Conservation (phyloP, 1,140 invertebrate species). For the Nasonia vitripennis region DNA sequence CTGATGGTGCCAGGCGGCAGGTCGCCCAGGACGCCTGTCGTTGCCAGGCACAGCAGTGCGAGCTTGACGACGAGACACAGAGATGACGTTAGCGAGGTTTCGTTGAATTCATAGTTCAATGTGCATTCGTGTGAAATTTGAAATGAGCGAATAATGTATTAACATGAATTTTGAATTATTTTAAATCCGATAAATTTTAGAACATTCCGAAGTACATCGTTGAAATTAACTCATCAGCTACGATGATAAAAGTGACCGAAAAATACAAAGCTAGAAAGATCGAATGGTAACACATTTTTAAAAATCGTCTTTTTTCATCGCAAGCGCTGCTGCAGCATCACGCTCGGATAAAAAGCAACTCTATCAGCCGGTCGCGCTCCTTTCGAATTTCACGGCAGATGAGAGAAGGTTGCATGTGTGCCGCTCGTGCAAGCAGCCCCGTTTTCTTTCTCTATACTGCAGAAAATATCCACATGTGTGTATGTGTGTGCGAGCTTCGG, state of each 20-base stretch:
- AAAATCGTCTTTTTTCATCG: neutral
- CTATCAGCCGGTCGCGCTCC: conserved; percentile 14
- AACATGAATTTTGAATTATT: too few species aligned
- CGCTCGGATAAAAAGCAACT: conserved; percentile 13
- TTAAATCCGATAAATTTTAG: too few species aligned
- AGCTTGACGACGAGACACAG: conserved; percentile 54
- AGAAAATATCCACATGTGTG: neutral
- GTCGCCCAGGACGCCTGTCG: conserved; percentile 66
- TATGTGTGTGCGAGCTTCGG: neutral
- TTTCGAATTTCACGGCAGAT: conserved; percentile 37
- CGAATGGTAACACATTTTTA: too few species aligned
- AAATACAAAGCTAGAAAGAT: too few species aligned
- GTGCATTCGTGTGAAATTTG: too few species aligned
- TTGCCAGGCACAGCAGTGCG: conserved; percentile 70
- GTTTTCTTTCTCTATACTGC: neutral
- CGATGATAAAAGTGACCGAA: too few species aligned
- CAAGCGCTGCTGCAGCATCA: neutral
- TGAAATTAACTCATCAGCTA: too few species aligned
- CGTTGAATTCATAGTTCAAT: too few species aligned
- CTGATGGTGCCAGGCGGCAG: conserved; percentile 73
- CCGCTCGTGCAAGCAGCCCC: conserved; percentile 1
- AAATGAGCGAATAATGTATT: too few species aligned
- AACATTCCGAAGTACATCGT: too few species aligned
- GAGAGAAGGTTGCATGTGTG: conserved; percentile 5
- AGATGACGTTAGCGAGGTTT: neutral